Conservation (phyloP, 2,888 invertebrate genomes). For the Pseudococcus longispinus region DNA sequence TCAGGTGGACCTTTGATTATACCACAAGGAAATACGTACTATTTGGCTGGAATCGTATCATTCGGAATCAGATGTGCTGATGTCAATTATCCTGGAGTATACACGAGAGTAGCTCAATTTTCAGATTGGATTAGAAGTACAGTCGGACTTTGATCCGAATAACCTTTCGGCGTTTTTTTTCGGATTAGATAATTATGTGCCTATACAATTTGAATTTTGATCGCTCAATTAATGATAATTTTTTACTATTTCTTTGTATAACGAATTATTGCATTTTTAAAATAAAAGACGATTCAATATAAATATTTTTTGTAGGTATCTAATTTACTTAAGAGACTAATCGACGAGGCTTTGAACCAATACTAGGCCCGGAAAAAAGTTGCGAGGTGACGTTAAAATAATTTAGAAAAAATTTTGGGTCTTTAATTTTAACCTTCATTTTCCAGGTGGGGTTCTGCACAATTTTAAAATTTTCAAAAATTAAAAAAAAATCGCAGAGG, state of each 20-base stretch:
- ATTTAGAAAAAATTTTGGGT: too few species aligned
- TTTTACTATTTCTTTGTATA: not conserved
- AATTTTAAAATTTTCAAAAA: too few species aligned
- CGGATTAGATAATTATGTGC: not conserved
- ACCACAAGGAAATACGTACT: not conserved
- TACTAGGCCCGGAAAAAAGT: too few species aligned
- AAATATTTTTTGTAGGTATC: too few species aligned
- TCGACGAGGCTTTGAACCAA: too few species aligned
- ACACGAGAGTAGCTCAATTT: not conserved
- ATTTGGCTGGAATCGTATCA: slow-evolving; percentile 32
- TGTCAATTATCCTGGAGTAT: not conserved
- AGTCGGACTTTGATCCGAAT: not conserved
- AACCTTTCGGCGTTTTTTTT: not conserved
- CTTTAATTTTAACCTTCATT: too few species aligned
- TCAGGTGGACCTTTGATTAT: slow-evolving; percentile 45
- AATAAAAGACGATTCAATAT: not conserved
- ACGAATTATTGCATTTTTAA: not conserved
- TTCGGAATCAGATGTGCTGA: slow-evolving; percentile 38
- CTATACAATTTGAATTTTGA: not conserved
- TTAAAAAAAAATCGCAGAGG: too few species aligned
- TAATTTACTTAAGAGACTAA: too few species aligned
- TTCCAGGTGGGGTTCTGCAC: too few species aligned
- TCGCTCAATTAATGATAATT: not conserved
- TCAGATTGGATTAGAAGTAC: not conserved
- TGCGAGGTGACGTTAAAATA: too few species aligned